Base-by-base conservation (phyloP, 2,888 invertebrate genomes). In the Tachina grossa region DNA sequence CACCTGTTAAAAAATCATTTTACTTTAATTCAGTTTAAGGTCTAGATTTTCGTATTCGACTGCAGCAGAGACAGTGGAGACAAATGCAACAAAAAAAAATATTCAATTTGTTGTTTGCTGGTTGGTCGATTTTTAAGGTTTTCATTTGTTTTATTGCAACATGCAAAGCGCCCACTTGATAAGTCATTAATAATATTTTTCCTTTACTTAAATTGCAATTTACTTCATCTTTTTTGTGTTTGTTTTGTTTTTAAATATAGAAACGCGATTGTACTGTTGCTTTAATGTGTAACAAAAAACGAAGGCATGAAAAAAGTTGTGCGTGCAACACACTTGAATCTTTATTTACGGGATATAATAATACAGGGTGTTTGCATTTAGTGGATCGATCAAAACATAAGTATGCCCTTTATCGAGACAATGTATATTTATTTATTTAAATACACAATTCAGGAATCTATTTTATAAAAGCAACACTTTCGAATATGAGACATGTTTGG, bases 151-250 rank as follows among this genome's bases (percentile, higher is more conserved):
- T 76, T 75, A 84, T 78, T 87, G 80, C 84, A 76, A 79, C 79
- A 83, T 82, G 78, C 79, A 82, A 83, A 79, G 81, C 84, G 84
- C 84, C 87, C 84, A 82, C 82, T 83, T 76, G 79, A 87, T 83
- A 86, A 79, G 65, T 80, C 84, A 83, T 87, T 85, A 87, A 83
- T 87, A 87, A 85, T 85, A 83, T 82, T 84, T 76, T 53, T 74
- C 41, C 74, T 74, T 72, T 66, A 49, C 41, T 84, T 81, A 69
- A 77, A 75, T 84, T 63, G 68, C 72, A 83, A 80, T 85, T 76
- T 85, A 80, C 80, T 79, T 83, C 72, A 85, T 83, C 75, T 76
- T 83, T 78, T 79, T 69, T 31, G 1, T 51, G 69, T 61, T 5
- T 76, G 43, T 55, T 53, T 71, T 16, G 43, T 63, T 11, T 45